These are phyloP conservation scores for Saturnia japonica DNA, from an alignment of 2,888 invertebrate species.

Conservation along the genomic window DNA sequence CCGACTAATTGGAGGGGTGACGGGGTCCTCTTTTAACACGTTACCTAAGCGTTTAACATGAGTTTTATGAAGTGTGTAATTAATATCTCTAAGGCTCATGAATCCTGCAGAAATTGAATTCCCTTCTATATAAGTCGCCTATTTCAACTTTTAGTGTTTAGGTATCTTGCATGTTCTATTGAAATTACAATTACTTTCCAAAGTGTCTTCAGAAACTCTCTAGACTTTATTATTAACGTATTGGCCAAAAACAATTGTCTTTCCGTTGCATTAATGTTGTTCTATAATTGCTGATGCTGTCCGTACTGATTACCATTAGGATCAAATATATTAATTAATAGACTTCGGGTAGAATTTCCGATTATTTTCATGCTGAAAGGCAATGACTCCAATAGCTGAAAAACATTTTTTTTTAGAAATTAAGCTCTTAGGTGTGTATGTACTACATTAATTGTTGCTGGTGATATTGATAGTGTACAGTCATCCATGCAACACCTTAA, in stretches of 20 bases:
- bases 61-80: conserved; percentile 76
- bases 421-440: too few species aligned
- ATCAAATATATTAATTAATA: neutral
- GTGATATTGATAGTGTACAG: neutral
- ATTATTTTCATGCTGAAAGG: neutral
- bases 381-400: neutral
- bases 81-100: conserved; percentile 50
- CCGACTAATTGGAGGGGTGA: conserved; percentile 79
- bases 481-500: neutral
- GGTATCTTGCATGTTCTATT: neutral
- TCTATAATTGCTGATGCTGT: neutral
- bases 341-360: neutral
- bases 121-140: neutral
- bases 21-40: conserved; percentile 72
- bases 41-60: conserved; percentile 74
- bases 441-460: too few species aligned
- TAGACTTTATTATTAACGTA: neutral
- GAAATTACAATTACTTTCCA: neutral
- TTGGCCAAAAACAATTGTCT: neutral
- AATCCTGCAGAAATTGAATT: conserved; percentile 26
- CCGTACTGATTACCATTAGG: neutral
- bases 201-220: neutral
- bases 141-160: neutral
- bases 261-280: neutral
- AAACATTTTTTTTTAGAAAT: neutral